A percentile compares a stretch with the other conserved stretches of the same genome.
phyloP scores from a whole-genome alignment of 1,140 invertebrate genomes.

The Trachelipus rathkii region DNA sequence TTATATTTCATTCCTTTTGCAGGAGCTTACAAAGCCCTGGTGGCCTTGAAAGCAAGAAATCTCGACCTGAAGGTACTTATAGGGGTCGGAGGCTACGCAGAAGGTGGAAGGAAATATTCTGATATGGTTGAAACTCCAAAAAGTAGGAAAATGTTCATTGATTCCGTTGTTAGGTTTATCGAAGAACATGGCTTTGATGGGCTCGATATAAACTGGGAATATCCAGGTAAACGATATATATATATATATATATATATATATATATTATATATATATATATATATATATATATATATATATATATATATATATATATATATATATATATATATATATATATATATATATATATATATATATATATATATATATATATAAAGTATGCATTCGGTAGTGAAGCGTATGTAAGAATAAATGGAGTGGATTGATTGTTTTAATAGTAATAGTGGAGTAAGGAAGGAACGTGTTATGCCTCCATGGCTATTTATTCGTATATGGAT shows the following conservation, averaged over 20 bases:
- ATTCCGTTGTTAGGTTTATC: conserved; percentile 57
- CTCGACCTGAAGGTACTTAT: conserved; percentile 63
- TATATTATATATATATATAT: no score
- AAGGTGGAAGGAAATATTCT: conserved; percentile 65
- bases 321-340: conserved; percentile 1
- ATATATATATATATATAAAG: conserved; percentile 2
- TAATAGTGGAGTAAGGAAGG: no score
- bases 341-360: not conserved
- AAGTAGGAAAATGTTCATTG: conserved; percentile 56
- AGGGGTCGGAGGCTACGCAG: conserved; percentile 73
- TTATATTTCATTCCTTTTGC: not conserved
- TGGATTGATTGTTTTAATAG: no score
- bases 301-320: not conserved
- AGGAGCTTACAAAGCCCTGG: conserved; percentile 57
- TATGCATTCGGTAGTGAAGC: no score
- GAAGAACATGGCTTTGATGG: conserved; percentile 60
- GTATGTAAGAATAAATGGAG: no score
- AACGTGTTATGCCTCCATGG: no score
- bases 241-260: not conserved
- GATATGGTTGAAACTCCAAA: conserved; percentile 50
- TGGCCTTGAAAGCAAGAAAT: conserved; percentile 61
- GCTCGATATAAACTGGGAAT: conserved; percentile 61
- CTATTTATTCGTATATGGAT: no score
- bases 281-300: not conserved
- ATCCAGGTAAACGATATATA: no score